A percentile compares a stretch with the other conserved stretches of the same genome.
Evolutionary conservation across 2,113 vertebrate species (phyloP).

Genomic region (Motacilla tschutschensis): DNA sequence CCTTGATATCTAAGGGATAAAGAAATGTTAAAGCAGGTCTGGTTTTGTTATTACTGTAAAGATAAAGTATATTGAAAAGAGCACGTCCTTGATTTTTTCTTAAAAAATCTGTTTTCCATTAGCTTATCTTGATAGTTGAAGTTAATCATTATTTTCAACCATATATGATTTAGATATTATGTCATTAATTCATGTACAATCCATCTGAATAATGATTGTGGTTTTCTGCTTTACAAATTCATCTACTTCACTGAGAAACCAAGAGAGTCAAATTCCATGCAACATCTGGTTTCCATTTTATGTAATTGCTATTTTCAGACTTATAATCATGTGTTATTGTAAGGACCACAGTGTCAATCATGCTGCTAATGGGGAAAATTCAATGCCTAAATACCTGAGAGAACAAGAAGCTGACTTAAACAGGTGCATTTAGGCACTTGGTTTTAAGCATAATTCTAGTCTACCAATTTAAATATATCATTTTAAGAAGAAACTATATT

Average conservation of each 20-base stretch:
- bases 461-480: slow-evolving; percentile 81
- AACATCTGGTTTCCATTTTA: slow-evolving; percentile 90
- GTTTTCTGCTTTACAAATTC: slow-evolving; percentile 87
- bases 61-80: slow-evolving; percentile 70
- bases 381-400: slow-evolving; percentile 82
- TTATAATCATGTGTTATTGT: slow-evolving; percentile 93
- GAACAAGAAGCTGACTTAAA: slow-evolving; percentile 79
- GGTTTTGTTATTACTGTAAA: slow-evolving; percentile 72
- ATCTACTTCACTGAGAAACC: slow-evolving; percentile 86
- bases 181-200: slow-evolving; percentile 89
- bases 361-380: slow-evolving; percentile 81
- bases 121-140: slow-evolving; percentile 83
- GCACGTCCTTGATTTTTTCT: slow-evolving; percentile 50
- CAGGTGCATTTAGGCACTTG: slow-evolving; percentile 81
- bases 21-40: slow-evolving; percentile 62
- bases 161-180: slow-evolving; percentile 89
- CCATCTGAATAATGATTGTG: slow-evolving; percentile 86
- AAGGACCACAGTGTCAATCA: slow-evolving; percentile 89
- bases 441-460: slow-evolving; percentile 77
- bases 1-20: slow-evolving; percentile 39
- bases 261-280: slow-evolving; percentile 79
- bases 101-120: slow-evolving; percentile 77
- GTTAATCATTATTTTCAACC: slow-evolving; percentile 84
- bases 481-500: slow-evolving; percentile 77
- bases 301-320: slow-evolving; percentile 89